phyloP scores from a whole-genome alignment of 2,113 vertebrate genomes.

The Aplodontia rufa region DNA sequence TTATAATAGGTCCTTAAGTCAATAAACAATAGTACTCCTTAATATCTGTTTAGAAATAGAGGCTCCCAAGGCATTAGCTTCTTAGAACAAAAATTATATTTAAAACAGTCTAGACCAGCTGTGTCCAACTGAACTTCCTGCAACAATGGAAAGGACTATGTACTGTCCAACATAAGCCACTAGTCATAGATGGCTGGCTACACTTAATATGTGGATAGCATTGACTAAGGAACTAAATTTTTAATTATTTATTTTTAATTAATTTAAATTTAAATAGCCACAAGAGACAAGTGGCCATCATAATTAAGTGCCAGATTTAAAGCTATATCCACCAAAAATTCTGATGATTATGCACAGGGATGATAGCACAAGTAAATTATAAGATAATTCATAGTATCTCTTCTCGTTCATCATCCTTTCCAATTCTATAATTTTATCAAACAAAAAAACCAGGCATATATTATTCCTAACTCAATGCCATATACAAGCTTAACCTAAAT shows the following conservation, averaged over 20 bases:
- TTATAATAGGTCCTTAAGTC: not conserved
- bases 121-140: not conserved
- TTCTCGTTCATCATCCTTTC: conserved; percentile 4
- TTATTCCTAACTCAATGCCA: conserved; percentile 16
- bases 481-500: not conserved
- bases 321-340: not conserved
- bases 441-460: not conserved
- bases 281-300: not conserved
- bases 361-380: conserved; percentile 11
- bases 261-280: conserved; percentile 10
- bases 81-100: not conserved
- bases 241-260: conserved; percentile 16
- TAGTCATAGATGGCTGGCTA: not conserved
- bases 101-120: not conserved
- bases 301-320: conserved; percentile 13
- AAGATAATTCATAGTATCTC: not conserved
- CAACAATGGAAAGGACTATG: not conserved
- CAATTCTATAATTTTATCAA: conserved; percentile 33
- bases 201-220: not conserved
- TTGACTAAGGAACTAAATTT: not conserved
- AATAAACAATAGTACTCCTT: not conserved
- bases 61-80: not conserved
- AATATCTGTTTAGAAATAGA: conserved; percentile 22
- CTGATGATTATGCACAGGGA: not conserved
- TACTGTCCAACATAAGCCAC: not conserved